phyloP scores from a whole-genome alignment of 2,888 invertebrate genomes.

The Thera britannica region DNA sequence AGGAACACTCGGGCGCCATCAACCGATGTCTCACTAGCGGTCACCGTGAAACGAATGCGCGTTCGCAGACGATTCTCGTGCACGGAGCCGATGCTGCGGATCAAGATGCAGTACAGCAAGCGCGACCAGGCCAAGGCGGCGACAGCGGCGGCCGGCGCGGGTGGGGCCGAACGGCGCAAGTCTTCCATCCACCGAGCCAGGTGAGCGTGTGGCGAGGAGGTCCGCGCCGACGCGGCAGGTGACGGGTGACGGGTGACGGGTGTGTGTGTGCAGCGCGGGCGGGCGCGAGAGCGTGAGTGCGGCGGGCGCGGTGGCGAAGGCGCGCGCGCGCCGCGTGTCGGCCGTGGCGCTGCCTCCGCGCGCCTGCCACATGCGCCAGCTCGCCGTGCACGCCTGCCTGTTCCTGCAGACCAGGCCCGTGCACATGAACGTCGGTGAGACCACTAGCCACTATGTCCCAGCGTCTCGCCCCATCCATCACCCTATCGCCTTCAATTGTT shows the following conservation, averaged over 20 bases:
- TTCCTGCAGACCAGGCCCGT: slow-evolving; percentile 86
- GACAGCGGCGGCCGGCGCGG: slow-evolving; percentile 29
- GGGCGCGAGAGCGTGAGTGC: slow-evolving; percentile 50
- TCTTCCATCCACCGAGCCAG: slow-evolving; percentile 53
- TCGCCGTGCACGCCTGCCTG: slow-evolving; percentile 87
- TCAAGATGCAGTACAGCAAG: slow-evolving; percentile 83
- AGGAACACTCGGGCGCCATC: background rate
- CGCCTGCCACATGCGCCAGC: slow-evolving; percentile 72
- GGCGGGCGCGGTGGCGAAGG: slow-evolving; percentile 62
- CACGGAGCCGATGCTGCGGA: slow-evolving; percentile 82
- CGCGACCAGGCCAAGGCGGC: slow-evolving; percentile 50
- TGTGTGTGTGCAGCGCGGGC: slow-evolving; percentile 18
- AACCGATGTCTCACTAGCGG: too few relatives aligned
- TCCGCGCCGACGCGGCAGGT: too few relatives aligned
- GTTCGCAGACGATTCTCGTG: slow-evolving; percentile 74
- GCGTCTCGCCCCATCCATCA: background rate
- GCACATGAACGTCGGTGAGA: slow-evolving; percentile 56
- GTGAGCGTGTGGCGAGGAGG: slow-evolving; percentile 35
- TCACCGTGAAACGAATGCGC: background rate
- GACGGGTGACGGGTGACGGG: too few relatives aligned
- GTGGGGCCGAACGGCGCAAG: slow-evolving; percentile 26
- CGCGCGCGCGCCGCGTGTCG: slow-evolving; percentile 73
- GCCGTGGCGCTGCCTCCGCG: slow-evolving; percentile 68
- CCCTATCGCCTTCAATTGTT: background rate
- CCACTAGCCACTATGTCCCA: background rate